Evolutionary conservation across 2,113 vertebrate genomes (phyloP).

Genomic region (Datnioides undecimradiatus): DNA sequence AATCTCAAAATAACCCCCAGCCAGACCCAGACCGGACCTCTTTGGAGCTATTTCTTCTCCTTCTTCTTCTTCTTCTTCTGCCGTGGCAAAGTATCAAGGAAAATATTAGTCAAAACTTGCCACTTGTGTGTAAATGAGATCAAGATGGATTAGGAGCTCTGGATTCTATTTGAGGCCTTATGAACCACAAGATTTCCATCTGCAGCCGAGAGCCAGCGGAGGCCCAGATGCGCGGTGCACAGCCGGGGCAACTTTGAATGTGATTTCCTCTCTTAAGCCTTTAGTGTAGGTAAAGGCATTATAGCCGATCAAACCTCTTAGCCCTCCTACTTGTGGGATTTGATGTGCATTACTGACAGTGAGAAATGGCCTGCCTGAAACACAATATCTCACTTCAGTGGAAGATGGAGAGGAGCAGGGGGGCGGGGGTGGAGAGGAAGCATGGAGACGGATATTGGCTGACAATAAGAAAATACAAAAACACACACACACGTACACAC

Average conservation of each 20-base stretch:
- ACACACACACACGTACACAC: not conserved
- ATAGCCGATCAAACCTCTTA: conserved; percentile 82
- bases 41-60: conserved; percentile 49
- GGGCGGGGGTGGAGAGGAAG: conserved; percentile 4
- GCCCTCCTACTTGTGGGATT: conserved; percentile 78
- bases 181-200: conserved; percentile 74
- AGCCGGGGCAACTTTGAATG: conserved; percentile 74
- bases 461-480: conserved; percentile 28
- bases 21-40: conserved; percentile 55
- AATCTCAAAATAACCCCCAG: conserved; percentile 69
- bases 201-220: conserved; percentile 64
- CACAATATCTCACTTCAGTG: conserved; percentile 80
- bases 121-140: conserved; percentile 83
- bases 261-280: conserved; percentile 81
- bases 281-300: conserved; percentile 83
- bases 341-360: conserved; percentile 86
- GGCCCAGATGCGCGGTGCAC: conserved; percentile 72
- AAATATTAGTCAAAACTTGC: conserved; percentile 82
- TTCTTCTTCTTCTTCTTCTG: conserved; percentile 38
- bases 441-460: conserved; percentile 24
- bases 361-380: conserved; percentile 85
- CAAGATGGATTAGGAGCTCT: conserved; percentile 81
- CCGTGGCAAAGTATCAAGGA: conserved; percentile 79
- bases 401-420: conserved; percentile 54
- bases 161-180: conserved; percentile 76